A percentile compares a stretch with the other conserved stretches of the same genome.
phyloP scores from a whole-genome alignment of 2,797 vertebrate species.

The Chrysocyon brachyurus region DNA sequence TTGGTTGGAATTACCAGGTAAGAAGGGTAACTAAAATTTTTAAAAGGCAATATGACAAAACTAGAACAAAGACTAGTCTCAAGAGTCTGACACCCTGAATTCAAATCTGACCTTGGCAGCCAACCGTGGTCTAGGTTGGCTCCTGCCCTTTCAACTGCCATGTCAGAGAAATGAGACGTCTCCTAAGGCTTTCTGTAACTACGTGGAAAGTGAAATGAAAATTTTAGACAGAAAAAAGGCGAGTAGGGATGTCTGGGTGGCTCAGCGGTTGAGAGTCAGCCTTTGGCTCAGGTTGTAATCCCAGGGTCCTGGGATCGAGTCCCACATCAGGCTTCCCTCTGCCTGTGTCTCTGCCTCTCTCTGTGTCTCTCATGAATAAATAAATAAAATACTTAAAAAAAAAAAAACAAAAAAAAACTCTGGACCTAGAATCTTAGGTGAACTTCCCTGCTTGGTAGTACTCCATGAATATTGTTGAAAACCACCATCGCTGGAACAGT shows the following conservation, averaged over 20 bases:
- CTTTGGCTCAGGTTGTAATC: not conserved
- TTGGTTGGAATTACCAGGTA: not conserved
- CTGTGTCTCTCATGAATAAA: not conserved
- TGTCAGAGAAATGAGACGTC: not conserved
- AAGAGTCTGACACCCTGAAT: not conserved
- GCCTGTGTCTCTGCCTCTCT: not conserved
- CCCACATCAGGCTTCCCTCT: not conserved
- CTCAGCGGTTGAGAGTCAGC: not conserved
- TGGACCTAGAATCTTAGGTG: too few relatives aligned
- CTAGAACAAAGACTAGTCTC: not conserved
- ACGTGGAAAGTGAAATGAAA: not conserved
- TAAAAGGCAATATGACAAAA: not conserved
- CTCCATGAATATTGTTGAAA: too few relatives aligned
- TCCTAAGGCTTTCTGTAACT: not conserved
- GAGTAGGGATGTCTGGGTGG: not conserved
- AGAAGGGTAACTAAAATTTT: not conserved
- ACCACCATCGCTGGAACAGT: too few relatives aligned
- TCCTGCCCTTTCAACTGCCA: not conserved
- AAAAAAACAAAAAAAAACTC: too few relatives aligned
- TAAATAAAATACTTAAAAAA: not conserved
- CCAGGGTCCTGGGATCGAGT: not conserved
- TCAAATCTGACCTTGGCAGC: fast-evolving
- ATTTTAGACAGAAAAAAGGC: not conserved
- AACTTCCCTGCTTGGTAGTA: too few relatives aligned
- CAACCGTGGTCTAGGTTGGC: not conserved